Base-by-base conservation (phyloP, 2,113 vertebrate genomes). In the Coptodon rendalli region DNA sequence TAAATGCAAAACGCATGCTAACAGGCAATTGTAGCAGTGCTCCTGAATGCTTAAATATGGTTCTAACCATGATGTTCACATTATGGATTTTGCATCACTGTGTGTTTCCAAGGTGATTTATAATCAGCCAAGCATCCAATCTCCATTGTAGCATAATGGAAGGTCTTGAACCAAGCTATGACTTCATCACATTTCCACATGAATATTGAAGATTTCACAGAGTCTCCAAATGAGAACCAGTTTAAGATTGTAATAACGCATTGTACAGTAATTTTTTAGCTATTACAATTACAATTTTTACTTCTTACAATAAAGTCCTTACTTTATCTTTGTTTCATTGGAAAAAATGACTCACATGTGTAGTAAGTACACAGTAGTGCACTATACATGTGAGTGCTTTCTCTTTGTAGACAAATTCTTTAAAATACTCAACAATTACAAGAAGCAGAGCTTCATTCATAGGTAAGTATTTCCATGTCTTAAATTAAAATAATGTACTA, bases 1-100 rank as follows among this genome's bases (percentile, higher is more conserved):
- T 95, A 95, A 96, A 96, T 95, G 94, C 96, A 95, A 96, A 95
- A 95, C 87, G 92, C 93, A 96, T 96, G 92, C 93, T 95, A 96
- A 95, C 94, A 95, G 94, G 93, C 94, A 86, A 95, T 93, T 91
- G 91, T 92, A 88, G 93, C 90, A 87, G 89, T 86, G 90, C 89
- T 95, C 85, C 93, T 93, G 94, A 94, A 95, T 95, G 89, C 93
- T 95, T 94, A 94, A 95, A 96, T 94, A 94, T 95, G 85, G 88
- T 95, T 90, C 91, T 91, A 91, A 95, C 90, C 92, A 94, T 95
- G 94, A 95, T 94, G 92, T 95, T 94, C 92, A 91, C 90, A 87
- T 93, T 95, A 95, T 95, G 85, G 94, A 96, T 96, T 95, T 95
- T 95, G 93, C 92, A 96, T 96, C 95, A 94, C 92, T 76, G 66